phyloP scores from a whole-genome alignment of 2,113 vertebrate genomes.

The Balaeniceps rex region DNA sequence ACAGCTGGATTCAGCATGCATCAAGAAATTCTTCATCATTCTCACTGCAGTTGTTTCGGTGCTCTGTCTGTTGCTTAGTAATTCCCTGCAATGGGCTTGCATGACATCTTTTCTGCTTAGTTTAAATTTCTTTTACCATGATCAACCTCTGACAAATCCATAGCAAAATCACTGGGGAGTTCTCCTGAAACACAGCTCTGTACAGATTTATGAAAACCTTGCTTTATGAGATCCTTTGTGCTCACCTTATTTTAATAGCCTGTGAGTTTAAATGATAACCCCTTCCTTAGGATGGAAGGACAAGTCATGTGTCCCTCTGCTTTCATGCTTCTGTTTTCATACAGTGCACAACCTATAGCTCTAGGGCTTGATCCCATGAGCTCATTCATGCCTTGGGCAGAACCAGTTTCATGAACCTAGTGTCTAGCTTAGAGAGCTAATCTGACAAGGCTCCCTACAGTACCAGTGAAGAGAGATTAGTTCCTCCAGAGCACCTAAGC shows the following conservation, averaged over 20 bases:
- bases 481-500: neutral
- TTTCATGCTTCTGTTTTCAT: neutral
- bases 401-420: neutral
- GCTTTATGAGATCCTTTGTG: neutral
- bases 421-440: neutral
- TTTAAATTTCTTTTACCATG: neutral
- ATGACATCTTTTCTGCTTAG: neutral
- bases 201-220: no score
- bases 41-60: neutral
- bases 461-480: neutral
- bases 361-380: neutral
- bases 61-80: neutral
- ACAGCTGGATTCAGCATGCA: accelerated
- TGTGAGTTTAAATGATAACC: neutral
- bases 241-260: neutral
- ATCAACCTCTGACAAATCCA: neutral
- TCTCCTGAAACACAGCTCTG: neutral
- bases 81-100: neutral
- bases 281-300: neutral
- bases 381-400: neutral
- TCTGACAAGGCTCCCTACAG: neutral
- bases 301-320: neutral
- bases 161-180: neutral
- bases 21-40: neutral
- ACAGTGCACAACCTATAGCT: neutral